Percentiles rank a stretch among this genome's conserved stretches.
Conservation (phyloP, 2,888 invertebrate genomes). For the Nymphalis polychloros region DNA sequence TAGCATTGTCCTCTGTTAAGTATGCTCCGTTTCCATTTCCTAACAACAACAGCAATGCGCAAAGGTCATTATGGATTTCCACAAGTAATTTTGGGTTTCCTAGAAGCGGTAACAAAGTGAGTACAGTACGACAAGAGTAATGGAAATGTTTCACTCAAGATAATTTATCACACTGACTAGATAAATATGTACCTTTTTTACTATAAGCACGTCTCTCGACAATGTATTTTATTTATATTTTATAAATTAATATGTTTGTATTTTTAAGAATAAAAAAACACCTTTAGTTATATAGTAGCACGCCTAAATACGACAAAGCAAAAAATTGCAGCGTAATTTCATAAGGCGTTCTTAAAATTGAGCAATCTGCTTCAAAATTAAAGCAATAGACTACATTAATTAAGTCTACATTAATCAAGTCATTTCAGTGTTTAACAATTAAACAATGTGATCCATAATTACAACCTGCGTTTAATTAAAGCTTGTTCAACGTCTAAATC, state of each 20-base stretch:
- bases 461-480: conserved; percentile 37
- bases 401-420: background rate
- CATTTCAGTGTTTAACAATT: conserved; percentile 15
- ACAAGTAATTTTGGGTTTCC: conserved; percentile 55
- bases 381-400: conserved; percentile 19
- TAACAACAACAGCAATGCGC: conserved; percentile 56
- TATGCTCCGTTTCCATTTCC: conserved; percentile 53
- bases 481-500: conserved; percentile 40
- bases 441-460: conserved; percentile 31
- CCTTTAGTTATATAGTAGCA: background rate
- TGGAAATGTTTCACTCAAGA: conserved; percentile 22
- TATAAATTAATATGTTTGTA: background rate
- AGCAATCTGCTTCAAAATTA: background rate
- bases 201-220: background rate
- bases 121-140: conserved; percentile 25
- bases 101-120: conserved; percentile 32
- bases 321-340: conserved; percentile 19
- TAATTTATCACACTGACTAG: conserved; percentile 16
- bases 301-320: background rate
- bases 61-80: conserved; percentile 53
- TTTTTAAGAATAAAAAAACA: too few species aligned
- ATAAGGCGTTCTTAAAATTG: conserved; percentile 14
- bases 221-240: background rate
- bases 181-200: background rate
- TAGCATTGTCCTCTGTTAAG: conserved; percentile 44